Base-by-base conservation (phyloP, 2,113 vertebrate species). In the Oncorhynchus masou region DNA sequence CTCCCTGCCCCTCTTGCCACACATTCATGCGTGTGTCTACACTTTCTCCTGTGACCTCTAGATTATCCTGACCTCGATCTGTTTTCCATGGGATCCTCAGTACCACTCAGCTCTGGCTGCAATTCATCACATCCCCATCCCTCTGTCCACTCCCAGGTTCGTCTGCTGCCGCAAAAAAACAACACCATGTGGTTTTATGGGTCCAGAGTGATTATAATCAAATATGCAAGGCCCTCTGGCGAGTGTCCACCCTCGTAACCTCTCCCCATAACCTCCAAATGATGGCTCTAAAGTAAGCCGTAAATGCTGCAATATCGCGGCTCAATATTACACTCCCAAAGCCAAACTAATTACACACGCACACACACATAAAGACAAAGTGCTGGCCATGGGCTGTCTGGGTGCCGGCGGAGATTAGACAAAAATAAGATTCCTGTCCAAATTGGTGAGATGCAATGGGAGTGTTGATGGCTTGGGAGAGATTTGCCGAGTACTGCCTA, bases 161-260 rank as follows among this genome's bases (percentile, higher is more conserved):
- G 1, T n/a, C n/a, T 69, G 69, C 3, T 68, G 68, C 75, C 74
- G 59, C n/a, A 60, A 71, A 71, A 19, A 51, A 51, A 54, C 0
- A 51, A 54, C 39, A 62, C 1, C 1, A 75, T 66, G 27, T 22
- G 22, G 49, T 87, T 85, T 75, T 84, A 9, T 27, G 75, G 31
- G 75, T 83, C 81, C 22, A 15, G 65, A 6, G 84, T 60, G 83
- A 88, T 85, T 79, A 84, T 64, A 83, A 71, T 86, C 81, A 87
- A 79, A 78, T 77, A 66, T 59, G 68, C 65, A 70, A 1, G 3
- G 76, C 29, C 11, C 74, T 62, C 77, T 86, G 82, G 86, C 83
- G 24, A 19, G 4, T 15, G 22, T 70, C 82, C 68, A 8, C 0
- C 4, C 77, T 85, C 67, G 65, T 75, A 80, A 60, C 62, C 73